Base-by-base conservation (phyloP, 2,797 vertebrate species). In the Lacerta bilineata region DNA sequence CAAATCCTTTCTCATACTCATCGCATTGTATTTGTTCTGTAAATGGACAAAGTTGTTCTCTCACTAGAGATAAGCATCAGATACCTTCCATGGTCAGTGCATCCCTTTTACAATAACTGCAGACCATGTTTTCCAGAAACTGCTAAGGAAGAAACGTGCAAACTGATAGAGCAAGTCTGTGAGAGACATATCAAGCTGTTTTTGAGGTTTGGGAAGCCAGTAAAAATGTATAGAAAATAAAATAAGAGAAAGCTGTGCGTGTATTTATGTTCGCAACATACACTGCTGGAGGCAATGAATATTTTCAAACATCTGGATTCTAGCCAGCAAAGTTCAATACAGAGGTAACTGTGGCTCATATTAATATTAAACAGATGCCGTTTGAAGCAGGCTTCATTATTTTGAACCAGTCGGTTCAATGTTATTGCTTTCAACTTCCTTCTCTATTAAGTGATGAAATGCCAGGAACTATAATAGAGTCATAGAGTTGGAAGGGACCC, bases 261-360 rank as follows among this genome's bases (percentile, higher is more conserved):
- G 27, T 9, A 64, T 91, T 84, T 86, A 18, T 77, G 50, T 89
- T 93, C 91, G 87, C 90, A 69, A 69, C 89, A 91, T 89, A 66
- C 0, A 0, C 64, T 93, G 85, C 59, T 93, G 41, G 79, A 83
- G 61, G 81, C 87, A 91, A 92, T 87, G 76, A 77, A 50, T 79
- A 36, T 80, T 93, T 89, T 94, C 89, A 91, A 64, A 91, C 90
- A 94, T 83, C 90, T 95, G 88, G 80, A 87, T 92, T 90, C 93
- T 91, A 3, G 17, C 66, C 91, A 69, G 15, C 71, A n/a, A 92
- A 90, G 86, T 86, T 90, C 85, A 93, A 11, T 46, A 79, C 55
- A 88, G 69, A 90, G 86, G 88, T 87, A 91, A 86, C 66, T 6
- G 8, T 83, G 78, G 88, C 89, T 86, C 86, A 82, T 84, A 93